These are phyloP conservation scores for Hydrolagus affinis DNA, from an alignment of 2,113 vertebrate genomes.

Conservation along the genomic window DNA sequence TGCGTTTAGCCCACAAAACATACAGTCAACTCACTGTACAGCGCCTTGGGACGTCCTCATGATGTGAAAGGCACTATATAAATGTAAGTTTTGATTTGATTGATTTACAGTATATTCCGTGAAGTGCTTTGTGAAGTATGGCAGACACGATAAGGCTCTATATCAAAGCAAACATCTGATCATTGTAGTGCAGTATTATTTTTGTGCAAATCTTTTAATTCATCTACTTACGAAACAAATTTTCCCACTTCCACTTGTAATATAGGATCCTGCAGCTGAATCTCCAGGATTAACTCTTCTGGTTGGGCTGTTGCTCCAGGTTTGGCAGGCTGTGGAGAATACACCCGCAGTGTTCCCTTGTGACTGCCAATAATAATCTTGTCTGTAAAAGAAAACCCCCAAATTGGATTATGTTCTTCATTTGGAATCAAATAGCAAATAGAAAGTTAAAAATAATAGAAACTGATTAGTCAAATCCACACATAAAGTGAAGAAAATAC, in stretches of 20 bases:
- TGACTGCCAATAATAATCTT: conserved; percentile 92
- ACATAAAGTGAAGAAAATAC: no score
- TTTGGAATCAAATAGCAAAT: neutral
- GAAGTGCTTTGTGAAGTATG: no score
- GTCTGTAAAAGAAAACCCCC: conserved; percentile 55
- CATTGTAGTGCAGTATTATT: neutral
- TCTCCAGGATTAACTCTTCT: conserved; percentile 79
- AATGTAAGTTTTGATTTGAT: no score
- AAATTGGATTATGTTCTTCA: neutral
- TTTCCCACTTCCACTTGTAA: conserved; percentile 89
- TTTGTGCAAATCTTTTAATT: neutral
- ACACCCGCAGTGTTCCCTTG: conserved; percentile 81
- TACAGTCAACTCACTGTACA: no score
- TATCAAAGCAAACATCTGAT: neutral
- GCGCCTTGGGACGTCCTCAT: no score
- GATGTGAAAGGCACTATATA: no score
- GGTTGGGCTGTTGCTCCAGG: conserved; percentile 55
- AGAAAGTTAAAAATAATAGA: neutral
- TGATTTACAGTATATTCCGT: no score
- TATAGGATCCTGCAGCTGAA: conserved; percentile 75
- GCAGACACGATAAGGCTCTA: no score
- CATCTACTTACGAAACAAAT: conserved; percentile 90
- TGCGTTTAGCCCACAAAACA: no score
- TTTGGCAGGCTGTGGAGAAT: conserved; percentile 67
- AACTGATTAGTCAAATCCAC: no score